Percentiles rank a stretch among this genome's conserved stretches.
These are phyloP conservation scores for Drosophila micromelanica DNA, from an alignment of 1,140 invertebrate genomes.

Conservation along the genomic window DNA sequence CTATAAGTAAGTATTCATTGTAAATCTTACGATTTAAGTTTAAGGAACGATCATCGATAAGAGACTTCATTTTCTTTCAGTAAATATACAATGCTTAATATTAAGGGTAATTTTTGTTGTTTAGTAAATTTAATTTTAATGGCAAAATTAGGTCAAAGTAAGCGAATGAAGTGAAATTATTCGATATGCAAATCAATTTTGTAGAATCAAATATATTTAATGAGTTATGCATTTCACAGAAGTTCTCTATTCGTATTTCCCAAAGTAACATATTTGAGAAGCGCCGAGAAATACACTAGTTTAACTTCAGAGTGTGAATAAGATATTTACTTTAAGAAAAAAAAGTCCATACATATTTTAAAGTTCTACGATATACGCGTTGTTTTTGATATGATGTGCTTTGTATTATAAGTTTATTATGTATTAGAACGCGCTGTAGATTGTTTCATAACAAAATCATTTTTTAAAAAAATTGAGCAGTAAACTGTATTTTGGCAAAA, in stretches of 20 bases:
- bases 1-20: constrained; percentile 60
- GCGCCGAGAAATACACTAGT: constrained; percentile 1
- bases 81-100: constrained; percentile 73
- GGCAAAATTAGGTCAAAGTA: constrained; percentile 6
- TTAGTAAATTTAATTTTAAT: constrained; percentile 25
- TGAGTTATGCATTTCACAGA: neutral
- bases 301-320: neutral
- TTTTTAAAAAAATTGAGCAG: constrained; percentile 47
- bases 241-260: neutral
- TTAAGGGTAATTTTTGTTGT: constrained; percentile 40
- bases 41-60: constrained; percentile 83
- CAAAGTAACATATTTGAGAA: constrained; percentile 10
- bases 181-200: constrained; percentile 9
- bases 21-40: constrained; percentile 63
- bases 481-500: constrained; percentile 81
- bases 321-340: constrained; percentile 14
- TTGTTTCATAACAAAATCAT: constrained; percentile 24
- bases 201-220: neutral
- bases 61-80: constrained; percentile 77
- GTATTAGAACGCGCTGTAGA: constrained; percentile 27
- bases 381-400: constrained; percentile 57
- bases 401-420: constrained; percentile 45
- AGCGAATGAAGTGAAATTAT: constrained; percentile 12
- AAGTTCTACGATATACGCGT: constrained; percentile 39
- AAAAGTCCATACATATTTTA: constrained; percentile 11